Base-by-base conservation (phyloP, 2,888 invertebrate genomes). In the Molorchus minor region DNA sequence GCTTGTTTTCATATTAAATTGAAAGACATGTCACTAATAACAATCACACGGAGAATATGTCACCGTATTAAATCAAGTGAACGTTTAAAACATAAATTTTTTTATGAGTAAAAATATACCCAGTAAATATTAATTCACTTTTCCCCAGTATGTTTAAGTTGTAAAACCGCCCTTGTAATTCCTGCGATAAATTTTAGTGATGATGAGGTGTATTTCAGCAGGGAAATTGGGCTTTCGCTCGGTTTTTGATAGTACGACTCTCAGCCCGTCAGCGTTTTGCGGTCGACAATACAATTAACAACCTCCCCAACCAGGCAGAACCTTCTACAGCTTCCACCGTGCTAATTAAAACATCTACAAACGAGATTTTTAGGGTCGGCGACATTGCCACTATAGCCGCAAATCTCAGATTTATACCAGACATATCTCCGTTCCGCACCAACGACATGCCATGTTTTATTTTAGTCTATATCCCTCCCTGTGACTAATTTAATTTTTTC, bases 261-360 rank as follows among this genome's bases (percentile, higher is more conserved):
- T 57, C 43, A 61, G 47, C 56, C 58, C 62, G 58, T 60, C 64
- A 58, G 60, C 61, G 57, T 64, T 59, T 63, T 60, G 67, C 65
- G 67, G 65, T 63, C 65, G 64, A 67, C 67, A 67, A 65, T 63
- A 62, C 65, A 67, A 67, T 67, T 67, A 67, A 63, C 65, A 65
- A 58, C 56, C 56, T 56, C 63, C 64, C 52, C 52, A 41, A 41
- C 57, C 57, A 44, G 57, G 55, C 62, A 41, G 54, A 63, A 43
- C 57, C 62, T 55, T 55, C 62, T 35, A 46, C 36, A 47, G 25
- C 33, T 45, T 62, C 54, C 61, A 61, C 49, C 51, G 44, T 58
- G 60, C 63, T 64, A 66, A 66, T 66, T 66, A 64, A 67, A 67
- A 67, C 62, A 67, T 67, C 64, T 67, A 62, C 62, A 64, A 64